Evolutionary conservation across 2,797 vertebrate species (phyloP).

Genomic region (Dryobates pubescens): DNA sequence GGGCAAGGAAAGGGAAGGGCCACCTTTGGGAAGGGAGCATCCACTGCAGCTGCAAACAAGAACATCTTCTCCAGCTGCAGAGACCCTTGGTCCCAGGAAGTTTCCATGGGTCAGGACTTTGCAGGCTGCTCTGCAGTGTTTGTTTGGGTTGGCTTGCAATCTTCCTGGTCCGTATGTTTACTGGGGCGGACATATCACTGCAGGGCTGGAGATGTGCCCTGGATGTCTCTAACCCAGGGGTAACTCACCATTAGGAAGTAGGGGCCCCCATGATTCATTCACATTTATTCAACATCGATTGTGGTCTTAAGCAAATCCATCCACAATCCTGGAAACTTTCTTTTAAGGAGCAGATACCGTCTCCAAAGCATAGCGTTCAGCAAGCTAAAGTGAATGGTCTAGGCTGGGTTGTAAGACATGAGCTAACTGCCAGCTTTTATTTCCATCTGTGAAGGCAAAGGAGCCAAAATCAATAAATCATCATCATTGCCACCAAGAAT

Average conservation of each 20-base stretch:
- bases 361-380: conserved; percentile 27
- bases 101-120: conserved; percentile 48
- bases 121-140: conserved; percentile 42
- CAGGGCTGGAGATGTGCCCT: conserved; percentile 44
- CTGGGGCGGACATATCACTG: not conserved
- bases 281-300: not conserved
- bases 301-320: conserved; percentile 1
- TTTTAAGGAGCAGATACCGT: conserved; percentile 10
- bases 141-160: conserved; percentile 52
- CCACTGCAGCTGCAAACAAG: not conserved
- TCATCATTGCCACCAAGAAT: conserved; percentile 63
- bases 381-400: conserved; percentile 25
- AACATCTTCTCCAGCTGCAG: conserved; percentile 29
- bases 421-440: conserved; percentile 69
- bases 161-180: not conserved
- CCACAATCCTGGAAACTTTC: conserved; percentile 62
- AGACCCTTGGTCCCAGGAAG: conserved; percentile 48
- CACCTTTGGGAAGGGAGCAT: conserved; percentile 43
- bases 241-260: not conserved
- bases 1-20: conserved; percentile 24
- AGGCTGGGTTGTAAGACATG: conserved; percentile 68
- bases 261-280: conserved; percentile 10
- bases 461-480: conserved; percentile 74
- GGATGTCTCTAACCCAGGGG: not conserved
- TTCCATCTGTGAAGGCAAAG: conserved; percentile 43